phyloP scores from a whole-genome alignment of 1,140 invertebrate genomes.

The Mycetomoellerius zeteki region DNA sequence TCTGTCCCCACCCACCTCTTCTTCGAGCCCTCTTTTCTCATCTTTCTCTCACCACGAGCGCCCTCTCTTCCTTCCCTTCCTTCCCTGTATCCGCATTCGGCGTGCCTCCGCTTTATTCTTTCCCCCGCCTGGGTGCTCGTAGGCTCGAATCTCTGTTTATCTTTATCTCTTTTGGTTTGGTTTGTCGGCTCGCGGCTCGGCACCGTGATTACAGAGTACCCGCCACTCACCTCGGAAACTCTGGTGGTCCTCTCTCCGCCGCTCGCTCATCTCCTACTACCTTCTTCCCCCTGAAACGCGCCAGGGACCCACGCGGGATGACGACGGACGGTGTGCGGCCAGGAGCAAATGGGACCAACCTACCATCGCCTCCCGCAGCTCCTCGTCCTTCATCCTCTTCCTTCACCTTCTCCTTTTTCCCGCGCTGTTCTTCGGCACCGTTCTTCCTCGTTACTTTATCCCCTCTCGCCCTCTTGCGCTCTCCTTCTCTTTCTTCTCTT shows the following conservation, averaged over 20 bases:
- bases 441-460: conserved; percentile 48
- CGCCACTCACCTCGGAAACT: conserved; percentile 86
- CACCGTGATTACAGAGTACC: conserved; percentile 86
- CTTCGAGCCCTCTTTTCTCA: not conserved
- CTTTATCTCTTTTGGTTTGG: conserved; percentile 87
- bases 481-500: conserved; percentile 39
- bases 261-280: conserved; percentile 39
- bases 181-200: conserved; percentile 87
- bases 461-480: not conserved
- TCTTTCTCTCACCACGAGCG: conserved; percentile 22
- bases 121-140: conserved; percentile 81
- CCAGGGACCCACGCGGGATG: conserved; percentile 46
- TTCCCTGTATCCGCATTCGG: conserved; percentile 68
- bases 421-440: conserved; percentile 54
- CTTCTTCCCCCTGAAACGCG: conserved; percentile 66
- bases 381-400: conserved; percentile 11
- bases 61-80: not conserved
- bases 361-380: conserved; percentile 41
- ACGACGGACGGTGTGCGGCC: conserved; percentile 54
- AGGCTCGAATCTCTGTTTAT: conserved; percentile 87
- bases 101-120: conserved; percentile 71
- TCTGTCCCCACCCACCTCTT: conserved; percentile 12
- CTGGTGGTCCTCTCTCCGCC: conserved; percentile 84
- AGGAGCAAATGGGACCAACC: conserved; percentile 63
- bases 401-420: not conserved